Base-by-base conservation (phyloP, 2,797 vertebrate species). In the Petrocephalus sullivani region DNA sequence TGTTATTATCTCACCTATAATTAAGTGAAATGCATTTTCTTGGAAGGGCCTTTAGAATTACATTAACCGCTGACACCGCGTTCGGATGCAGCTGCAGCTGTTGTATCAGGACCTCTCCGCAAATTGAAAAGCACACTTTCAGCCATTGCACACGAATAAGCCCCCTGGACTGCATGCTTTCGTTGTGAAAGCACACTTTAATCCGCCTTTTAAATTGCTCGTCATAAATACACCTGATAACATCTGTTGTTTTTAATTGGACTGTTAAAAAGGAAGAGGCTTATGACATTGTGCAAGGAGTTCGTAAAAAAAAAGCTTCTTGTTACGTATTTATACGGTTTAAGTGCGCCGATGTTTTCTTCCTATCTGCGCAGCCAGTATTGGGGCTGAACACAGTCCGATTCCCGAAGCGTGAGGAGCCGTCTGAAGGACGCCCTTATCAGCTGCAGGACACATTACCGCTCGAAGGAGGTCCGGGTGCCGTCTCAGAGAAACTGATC, bases 141-240 rank as follows among this genome's bases (percentile, higher is more conserved):
- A 37, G 61, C n/a, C n/a, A 60, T 83, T 87, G 87, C 57, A n/a
- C 78, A 49, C 4, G 58, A 53, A 9, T 64, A 23, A 86, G 23
- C 28, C 28, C 28, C 16, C 71, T 14, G 23, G 41, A 89, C 67
- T 41, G 57, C 54, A 82, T 87, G 19, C 49, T 89, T 87, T 87
- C 12, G 21, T 61, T 53, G 54, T 57, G 57, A 81, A 56, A 33
- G 56, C n/a, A 84, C 51, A 19, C 78, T 87, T 87, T 41, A 37
- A 16, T 60, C 82, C 6, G 56, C 60, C 37, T 33, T 81, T 58
- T 75, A 89, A 87, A 41, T 41, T 4, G n/a, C 88, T 64, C 71
- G n/a, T 82, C 37, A 82, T 61, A 87, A 89, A 89, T 87, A 89
- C 23, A 82, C 71, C 85, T 87, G 54, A 61, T 60, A 87, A 87